These are phyloP conservation scores for Diachrysia chrysitis DNA, from an alignment of 2,888 invertebrate genomes.

Conservation along the genomic window DNA sequence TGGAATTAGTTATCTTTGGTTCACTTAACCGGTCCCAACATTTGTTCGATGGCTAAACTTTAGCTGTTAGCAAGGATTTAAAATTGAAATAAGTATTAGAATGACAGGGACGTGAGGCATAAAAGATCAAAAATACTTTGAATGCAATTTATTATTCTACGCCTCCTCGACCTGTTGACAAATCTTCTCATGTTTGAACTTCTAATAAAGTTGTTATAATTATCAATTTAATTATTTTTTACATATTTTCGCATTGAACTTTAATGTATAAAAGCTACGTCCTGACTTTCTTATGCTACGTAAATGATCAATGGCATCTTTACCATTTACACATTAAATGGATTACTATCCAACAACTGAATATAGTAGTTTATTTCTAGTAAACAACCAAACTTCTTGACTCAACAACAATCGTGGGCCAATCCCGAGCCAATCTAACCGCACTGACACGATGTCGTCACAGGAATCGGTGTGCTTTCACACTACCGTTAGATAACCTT, in stretches of 20 bases:
- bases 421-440: background rate
- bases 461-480: conserved; percentile 17
- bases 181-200: background rate
- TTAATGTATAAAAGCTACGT: background rate
- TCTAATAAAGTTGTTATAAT: background rate
- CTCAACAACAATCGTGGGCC: background rate
- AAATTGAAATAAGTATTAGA: too few species aligned
- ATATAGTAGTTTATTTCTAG: background rate
- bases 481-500: conserved; percentile 20
- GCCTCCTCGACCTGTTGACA: too few species aligned
- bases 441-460: conserved; percentile 13
- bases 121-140: too few species aligned
- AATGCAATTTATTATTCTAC: too few species aligned
- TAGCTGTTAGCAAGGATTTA: too few species aligned
- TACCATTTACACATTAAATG: background rate
- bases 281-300: background rate
- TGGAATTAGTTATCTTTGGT: background rate
- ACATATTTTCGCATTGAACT: background rate
- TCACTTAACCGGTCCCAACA: background rate
- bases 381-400: background rate
- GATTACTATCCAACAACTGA: background rate
- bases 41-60: background rate
- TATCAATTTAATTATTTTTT: too few species aligned
- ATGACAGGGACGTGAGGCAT: too few species aligned
- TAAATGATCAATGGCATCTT: background rate